Percentiles rank a stretch among this genome's conserved stretches.
phyloP scores from a whole-genome alignment of 2,888 invertebrate species.

The Cybosia mesomella region DNA sequence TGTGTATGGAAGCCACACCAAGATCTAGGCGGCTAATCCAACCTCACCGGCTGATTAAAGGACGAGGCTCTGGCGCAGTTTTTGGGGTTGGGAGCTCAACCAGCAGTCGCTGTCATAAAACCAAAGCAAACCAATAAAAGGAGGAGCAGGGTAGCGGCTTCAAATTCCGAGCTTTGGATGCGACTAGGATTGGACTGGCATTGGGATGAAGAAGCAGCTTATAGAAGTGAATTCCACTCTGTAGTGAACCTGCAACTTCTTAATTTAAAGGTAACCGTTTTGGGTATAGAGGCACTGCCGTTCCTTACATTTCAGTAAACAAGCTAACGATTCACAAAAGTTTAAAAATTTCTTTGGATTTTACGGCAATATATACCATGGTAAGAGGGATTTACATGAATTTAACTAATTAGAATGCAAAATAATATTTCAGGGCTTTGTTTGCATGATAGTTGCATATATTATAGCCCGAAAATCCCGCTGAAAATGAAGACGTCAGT shows the following conservation, averaged over 20 bases:
- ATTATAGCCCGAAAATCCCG: neutral
- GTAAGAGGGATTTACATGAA: neutral
- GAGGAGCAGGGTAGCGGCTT: too few relatives aligned
- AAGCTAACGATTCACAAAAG: neutral
- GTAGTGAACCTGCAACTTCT: too few relatives aligned
- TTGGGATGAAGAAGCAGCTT: too few relatives aligned
- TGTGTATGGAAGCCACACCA: neutral
- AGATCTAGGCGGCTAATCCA: too few relatives aligned
- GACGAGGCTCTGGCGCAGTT: too few relatives aligned
- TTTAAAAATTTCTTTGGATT: neutral
- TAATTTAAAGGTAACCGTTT: too few relatives aligned
- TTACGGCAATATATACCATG: neutral
- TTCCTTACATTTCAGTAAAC: neutral
- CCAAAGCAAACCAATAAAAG: too few relatives aligned
- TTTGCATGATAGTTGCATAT: constrained; percentile 13
- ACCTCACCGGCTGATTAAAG: too few relatives aligned
- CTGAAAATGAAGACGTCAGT: neutral
- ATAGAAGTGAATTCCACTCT: too few relatives aligned
- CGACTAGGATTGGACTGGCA: too few relatives aligned
- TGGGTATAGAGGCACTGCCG: neutral
- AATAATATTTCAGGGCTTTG: constrained; percentile 14
- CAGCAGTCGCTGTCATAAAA: neutral
- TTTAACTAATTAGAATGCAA: constrained; percentile 4
- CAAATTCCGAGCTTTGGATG: too few relatives aligned
- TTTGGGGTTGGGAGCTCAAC: too few relatives aligned